Evolutionary conservation across 2,888 invertebrate species (phyloP).

Genomic region (Caradrina clavipalpis): DNA sequence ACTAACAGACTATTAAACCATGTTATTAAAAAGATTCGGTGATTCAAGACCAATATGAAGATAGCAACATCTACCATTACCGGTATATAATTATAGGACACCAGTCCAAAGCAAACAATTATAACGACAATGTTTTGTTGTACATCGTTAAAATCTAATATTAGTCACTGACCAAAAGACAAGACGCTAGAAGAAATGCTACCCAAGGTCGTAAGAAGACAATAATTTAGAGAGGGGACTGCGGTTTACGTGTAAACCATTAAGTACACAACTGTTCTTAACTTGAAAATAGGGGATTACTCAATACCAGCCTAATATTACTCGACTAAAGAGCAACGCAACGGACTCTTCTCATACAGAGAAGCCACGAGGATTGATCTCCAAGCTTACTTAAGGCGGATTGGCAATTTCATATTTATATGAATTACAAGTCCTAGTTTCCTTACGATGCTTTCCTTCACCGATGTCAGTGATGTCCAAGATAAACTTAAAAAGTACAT

Average conservation of each 20-base stretch:
- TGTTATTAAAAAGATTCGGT: background rate
- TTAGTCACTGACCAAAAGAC: too few species aligned
- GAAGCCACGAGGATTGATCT: too few species aligned
- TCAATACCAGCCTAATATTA: background rate
- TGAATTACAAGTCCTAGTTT: too few species aligned
- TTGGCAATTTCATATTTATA: too few species aligned
- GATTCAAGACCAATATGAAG: background rate
- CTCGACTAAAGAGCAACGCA: too few species aligned
- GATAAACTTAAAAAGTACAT: too few species aligned
- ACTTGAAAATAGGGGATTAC: background rate
- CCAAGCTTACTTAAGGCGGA: too few species aligned
- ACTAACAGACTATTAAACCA: background rate
- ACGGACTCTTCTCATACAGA: too few species aligned
- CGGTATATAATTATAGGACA: background rate
- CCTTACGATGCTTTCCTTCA: too few species aligned
- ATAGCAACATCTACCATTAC: constrained; percentile 1
- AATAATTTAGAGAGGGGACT: background rate
- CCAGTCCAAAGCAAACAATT: constrained; percentile 3
- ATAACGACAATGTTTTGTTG: background rate
- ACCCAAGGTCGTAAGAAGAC: background rate
- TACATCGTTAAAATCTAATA: too few species aligned
- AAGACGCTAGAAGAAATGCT: too few species aligned
- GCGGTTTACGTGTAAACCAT: background rate
- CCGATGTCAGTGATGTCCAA: too few species aligned
- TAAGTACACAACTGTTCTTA: background rate